Base-by-base conservation (phyloP, 23 tunicate species). In the Phallusia fumigata region DNA sequence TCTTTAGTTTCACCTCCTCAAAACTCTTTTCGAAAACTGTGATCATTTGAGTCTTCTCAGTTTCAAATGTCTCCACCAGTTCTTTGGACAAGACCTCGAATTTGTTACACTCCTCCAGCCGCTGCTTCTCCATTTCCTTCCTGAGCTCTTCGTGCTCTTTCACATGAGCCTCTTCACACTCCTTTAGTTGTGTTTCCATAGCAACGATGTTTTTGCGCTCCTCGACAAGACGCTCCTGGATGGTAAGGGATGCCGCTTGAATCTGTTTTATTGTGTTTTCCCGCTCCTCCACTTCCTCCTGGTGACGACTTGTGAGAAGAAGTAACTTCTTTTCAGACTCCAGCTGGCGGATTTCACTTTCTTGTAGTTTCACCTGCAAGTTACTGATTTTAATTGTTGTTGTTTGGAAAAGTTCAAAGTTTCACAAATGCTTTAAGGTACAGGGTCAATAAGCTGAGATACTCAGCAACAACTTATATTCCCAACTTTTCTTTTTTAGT, bases 141-240 rank as follows among this genome's bases (percentile, higher is more conserved):
- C 45, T 45, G 8, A 28, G 19, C 31, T 84, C 81, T 30, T 53
- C 53, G 3, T 75, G 75, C 40, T 76, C 76, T 19, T 18, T 21
- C 22, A 16, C 24, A 36, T 84, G 76, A 26, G 58, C 76, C 64
- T 76, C 36, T 24, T 84, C 76, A 30, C 77, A 75, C 75, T 76
- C 76, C 21, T 84, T 79, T 16, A 84, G 21, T 12, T 45, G 52
- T 24, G 52, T 30, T 33, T 76, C 52, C 81, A 84, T 77, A 21
- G 76, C 76, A 18, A 75, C 47, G 3, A 84, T 36, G 58, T 76
- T 76, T 11, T 84, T 58, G 11, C 76, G 87, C 36, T 84, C 87
- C 16, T 18, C 81, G 30, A 52, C 76, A 18, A 84, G 52, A 0
- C 35, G 81, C 52, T 84, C 81, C 52, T 76, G 75, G 19, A 76